phyloP scores from a whole-genome alignment of 2,113 vertebrate genomes.

The Okapia johnstoni region DNA sequence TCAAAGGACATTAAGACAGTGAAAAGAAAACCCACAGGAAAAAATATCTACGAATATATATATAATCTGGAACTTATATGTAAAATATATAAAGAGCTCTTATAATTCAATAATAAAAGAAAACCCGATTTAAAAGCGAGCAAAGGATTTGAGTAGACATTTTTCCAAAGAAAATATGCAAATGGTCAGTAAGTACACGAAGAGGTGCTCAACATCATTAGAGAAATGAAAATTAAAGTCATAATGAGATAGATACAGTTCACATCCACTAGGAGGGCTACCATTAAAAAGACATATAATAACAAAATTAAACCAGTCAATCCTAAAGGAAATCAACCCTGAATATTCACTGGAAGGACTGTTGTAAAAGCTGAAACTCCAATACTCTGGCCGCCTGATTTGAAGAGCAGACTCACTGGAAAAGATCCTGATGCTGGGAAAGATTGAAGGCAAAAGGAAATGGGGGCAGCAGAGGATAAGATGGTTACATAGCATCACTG shows the following conservation, averaged over 20 bases:
- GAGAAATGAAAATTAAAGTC: not conserved
- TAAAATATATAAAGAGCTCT: not conserved
- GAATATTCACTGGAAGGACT: not conserved
- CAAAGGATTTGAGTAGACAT: not conserved
- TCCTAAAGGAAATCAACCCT: not conserved
- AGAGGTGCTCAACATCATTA: not conserved
- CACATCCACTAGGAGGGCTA: not conserved
- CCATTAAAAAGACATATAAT: not conserved
- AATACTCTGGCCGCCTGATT: not conserved
- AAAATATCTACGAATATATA: not conserved
- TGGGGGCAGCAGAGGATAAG: not conserved
- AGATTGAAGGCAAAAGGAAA: not conserved
- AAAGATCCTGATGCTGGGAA: not conserved
- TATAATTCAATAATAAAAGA: not conserved
- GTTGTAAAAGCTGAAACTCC: not conserved
- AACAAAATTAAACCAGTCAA: not conserved
- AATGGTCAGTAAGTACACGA: not conserved
- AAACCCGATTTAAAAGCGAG: not conserved
- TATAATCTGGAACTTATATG: not conserved
- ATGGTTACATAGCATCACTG: not conserved
- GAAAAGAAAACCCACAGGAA: not conserved
- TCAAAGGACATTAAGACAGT: slow-evolving; percentile 12
- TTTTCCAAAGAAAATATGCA: not conserved
- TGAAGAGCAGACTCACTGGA: not conserved
- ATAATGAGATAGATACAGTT: not conserved